Conservation (phyloP, 2,888 invertebrate species). For the Nysson spinosus region DNA sequence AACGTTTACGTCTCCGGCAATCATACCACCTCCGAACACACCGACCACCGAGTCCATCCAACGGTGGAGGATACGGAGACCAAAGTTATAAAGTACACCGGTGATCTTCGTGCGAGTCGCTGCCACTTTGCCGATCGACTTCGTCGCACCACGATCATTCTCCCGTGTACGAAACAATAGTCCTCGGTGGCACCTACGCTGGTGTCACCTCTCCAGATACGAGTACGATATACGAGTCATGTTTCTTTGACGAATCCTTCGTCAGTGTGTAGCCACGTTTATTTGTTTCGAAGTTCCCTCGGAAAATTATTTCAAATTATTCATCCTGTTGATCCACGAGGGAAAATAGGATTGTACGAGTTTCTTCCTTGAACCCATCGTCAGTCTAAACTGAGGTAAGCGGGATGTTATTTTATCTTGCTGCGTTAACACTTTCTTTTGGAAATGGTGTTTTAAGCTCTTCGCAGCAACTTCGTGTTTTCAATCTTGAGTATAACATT, state of each 20-base stretch:
- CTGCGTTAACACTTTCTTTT: too few species aligned
- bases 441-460: too few species aligned
- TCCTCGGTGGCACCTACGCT: slow-evolving; percentile 34
- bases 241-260: slow-evolving; percentile 54
- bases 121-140: slow-evolving; percentile 71
- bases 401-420: too few species aligned
- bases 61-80: slow-evolving; percentile 39
- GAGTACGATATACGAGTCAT: slow-evolving; percentile 46
- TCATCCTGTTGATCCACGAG: too few species aligned
- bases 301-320: too few species aligned
- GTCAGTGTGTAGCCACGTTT: slow-evolving; percentile 16
- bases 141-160: slow-evolving; percentile 61
- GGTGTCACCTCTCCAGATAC: slow-evolving; percentile 30
- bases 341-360: too few species aligned
- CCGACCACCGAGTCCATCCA: slow-evolving; percentile 27
- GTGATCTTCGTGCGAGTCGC: slow-evolving; percentile 66
- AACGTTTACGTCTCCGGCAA: slow-evolving; percentile 46
- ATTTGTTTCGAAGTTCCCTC: neutral
- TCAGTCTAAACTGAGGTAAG: too few species aligned
- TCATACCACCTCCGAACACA: slow-evolving; percentile 43
- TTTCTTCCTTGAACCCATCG: too few species aligned
- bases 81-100: slow-evolving; percentile 76
- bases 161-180: slow-evolving; percentile 19
- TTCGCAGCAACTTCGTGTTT: too few species aligned
- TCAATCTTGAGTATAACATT: too few species aligned